phyloP scores from a whole-genome alignment of 1,140 invertebrate species.

The Leptonema lineaticorne region DNA sequence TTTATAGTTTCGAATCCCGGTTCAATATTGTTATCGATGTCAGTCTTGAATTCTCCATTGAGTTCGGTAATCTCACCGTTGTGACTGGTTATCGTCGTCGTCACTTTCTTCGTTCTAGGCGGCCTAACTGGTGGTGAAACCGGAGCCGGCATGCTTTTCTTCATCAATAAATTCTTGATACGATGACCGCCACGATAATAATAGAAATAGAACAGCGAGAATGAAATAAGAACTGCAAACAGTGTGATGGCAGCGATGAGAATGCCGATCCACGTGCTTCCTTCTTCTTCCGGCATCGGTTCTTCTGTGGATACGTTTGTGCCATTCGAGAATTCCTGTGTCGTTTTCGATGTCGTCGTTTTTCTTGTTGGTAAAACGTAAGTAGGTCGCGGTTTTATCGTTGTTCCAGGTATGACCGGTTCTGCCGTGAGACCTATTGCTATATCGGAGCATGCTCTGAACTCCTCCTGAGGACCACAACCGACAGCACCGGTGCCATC shows the following conservation, averaged over 20 bases:
- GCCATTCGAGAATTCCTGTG: not conserved
- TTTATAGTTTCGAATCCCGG: conserved; percentile 36
- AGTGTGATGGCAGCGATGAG: conserved; percentile 48
- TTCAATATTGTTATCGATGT: conserved; percentile 32
- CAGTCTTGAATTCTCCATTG: conserved; percentile 4
- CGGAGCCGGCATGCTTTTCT: conserved; percentile 34
- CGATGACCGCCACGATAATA: conserved; percentile 54
- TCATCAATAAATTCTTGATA: conserved; percentile 52
- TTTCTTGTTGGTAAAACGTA: conserved; percentile 49
- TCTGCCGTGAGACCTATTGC: conserved; percentile 53
- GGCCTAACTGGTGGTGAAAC: conserved; percentile 45
- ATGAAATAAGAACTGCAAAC: conserved; percentile 46
- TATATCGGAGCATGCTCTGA: conserved; percentile 82
- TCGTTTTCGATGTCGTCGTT: conserved; percentile 46
- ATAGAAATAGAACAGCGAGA: conserved; percentile 52
- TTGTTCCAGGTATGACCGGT: conserved; percentile 43
- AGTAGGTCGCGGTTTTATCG: conserved; percentile 45
- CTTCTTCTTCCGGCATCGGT: conserved; percentile 5
- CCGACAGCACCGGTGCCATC: conserved; percentile 73
- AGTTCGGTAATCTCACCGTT: conserved; percentile 28
- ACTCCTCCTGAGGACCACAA: conserved; percentile 85
- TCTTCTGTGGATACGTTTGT: conserved; percentile 10
- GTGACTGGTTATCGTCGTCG: conserved; percentile 48
- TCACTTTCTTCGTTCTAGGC: conserved; percentile 45
- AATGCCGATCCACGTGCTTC: conserved; percentile 49